Evolutionary conservation across 2,113 vertebrate genomes (phyloP), one percentile per base, ranked within the genome.

Genomic region (Oreochromis tanganicae): DNA sequence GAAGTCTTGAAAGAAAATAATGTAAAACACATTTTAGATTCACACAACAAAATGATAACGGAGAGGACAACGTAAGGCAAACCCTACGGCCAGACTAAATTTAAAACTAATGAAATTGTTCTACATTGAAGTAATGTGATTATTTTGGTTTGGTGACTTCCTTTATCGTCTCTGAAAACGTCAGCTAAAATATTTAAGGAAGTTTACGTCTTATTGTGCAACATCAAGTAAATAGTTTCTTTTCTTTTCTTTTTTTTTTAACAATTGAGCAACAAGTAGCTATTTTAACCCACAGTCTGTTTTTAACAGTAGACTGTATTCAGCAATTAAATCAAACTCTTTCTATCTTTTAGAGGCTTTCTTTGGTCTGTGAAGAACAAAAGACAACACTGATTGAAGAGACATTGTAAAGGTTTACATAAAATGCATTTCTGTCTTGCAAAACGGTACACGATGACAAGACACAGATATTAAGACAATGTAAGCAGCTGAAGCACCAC

Each of bases 11-110:
- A 78, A 48, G 27, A 78, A 52, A 78, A 48, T 27, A 29, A 73
- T 27, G 41, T 73, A 88, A 75, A 94, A 92, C 85, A 92, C 86
- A 94, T 91, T 89, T 90, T 83, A 93, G 68, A 93, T 85, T 90
- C 48, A 94, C 73, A 88, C 50, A 66, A 87, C 86, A 90, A 82
- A 90, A 93, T 85, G 86, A 92, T 88, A 94, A 71, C 27, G 41
- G 43, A 90, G 46, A 91, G 87, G 81, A 91, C 85, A 43, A 89
- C 27, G 13, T 80, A 55, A 85, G 34, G 7, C 75, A 85, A 52
- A 14, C 16, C 16, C 12, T 41, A 27, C 21, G 5, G 41, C n/a
- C 16, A 48, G 36, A 7, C 29, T 46, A 1, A 57, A 19, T 16
- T 1, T 10, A 11, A 86, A 38, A 46, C 61, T 4, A 21, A 13